A percentile compares a stretch with the other conserved stretches of the same genome.
These are phyloP conservation scores for Lasioglossum villosulum DNA, from an alignment of 2,888 invertebrate genomes.

Conservation along the genomic window DNA sequence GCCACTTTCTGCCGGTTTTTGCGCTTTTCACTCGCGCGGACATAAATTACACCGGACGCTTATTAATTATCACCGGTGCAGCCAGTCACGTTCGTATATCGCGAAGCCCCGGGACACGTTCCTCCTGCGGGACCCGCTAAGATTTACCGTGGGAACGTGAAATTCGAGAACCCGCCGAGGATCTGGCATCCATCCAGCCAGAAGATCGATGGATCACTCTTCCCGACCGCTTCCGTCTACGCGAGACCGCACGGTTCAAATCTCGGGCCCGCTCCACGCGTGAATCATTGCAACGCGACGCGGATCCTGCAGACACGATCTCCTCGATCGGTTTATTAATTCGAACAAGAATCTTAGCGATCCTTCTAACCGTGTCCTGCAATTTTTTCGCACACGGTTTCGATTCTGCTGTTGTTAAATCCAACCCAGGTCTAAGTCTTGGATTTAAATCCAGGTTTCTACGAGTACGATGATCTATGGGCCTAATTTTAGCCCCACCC, in stretches of 20 bases:
- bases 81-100: neutral
- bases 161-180: constrained; percentile 25
- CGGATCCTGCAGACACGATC: neutral
- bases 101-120: neutral
- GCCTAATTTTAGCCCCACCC: neutral
- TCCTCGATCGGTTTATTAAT: no score
- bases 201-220: constrained; percentile 46
- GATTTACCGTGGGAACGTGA: constrained; percentile 23
- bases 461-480: no score
- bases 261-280: neutral
- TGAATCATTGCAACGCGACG: neutral
- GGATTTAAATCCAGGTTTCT: no score
- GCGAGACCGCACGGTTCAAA: neutral
- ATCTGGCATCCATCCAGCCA: constrained; percentile 44
- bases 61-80: constrained; percentile 16
- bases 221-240: constrained; percentile 10
- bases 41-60: constrained; percentile 16
- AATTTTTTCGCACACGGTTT: no score
- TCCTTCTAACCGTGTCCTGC: no score
- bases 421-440: no score
- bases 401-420: no score
- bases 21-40: neutral
- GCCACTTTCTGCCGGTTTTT: constrained; percentile 15
- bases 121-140: neutral
- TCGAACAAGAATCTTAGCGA: no score